Evolutionary conservation across 2,888 invertebrate genomes (phyloP).

Genomic region (Tineola bisselliella): DNA sequence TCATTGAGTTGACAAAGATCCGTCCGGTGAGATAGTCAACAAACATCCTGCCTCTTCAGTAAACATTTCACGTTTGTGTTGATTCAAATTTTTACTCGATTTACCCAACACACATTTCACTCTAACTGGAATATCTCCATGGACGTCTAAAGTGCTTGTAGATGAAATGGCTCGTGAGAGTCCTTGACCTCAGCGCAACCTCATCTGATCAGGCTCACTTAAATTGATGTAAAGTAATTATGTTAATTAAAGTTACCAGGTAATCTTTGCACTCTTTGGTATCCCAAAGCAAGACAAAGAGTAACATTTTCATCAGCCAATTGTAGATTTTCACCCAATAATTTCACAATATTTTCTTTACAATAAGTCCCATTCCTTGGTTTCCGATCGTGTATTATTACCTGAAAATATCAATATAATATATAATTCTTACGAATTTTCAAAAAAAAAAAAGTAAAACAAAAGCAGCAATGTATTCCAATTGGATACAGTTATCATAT

Average conservation of each 20-base stretch:
- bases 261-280: slow-evolving; percentile 56
- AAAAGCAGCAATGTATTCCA: not conserved
- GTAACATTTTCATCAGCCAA: slow-evolving; percentile 61
- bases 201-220: not conserved
- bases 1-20: slow-evolving; percentile 8
- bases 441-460: no score
- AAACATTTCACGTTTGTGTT: slow-evolving; percentile 1
- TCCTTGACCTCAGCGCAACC: not conserved
- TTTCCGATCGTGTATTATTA: slow-evolving; percentile 60
- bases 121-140: not conserved
- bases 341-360: slow-evolving; percentile 58
- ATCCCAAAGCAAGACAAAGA: slow-evolving; percentile 56
- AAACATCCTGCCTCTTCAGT: slow-evolving; percentile 1
- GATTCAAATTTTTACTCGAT: not conserved
- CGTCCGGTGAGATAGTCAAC: slow-evolving; percentile 1
- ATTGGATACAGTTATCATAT: no score
- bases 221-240: not conserved
- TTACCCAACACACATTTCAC: not conserved
- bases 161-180: not conserved
- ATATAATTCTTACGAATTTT: no score
- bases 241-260: slow-evolving; percentile 50
- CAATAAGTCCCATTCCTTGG: slow-evolving; percentile 60
- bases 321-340: slow-evolving; percentile 56
- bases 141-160: not conserved
- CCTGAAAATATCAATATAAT: slow-evolving; percentile 26